Percentiles rank a stretch among this genome's conserved stretches.
phyloP scores from a whole-genome alignment of 2,797 vertebrate species.

The Acipenser ruthenus region DNA sequence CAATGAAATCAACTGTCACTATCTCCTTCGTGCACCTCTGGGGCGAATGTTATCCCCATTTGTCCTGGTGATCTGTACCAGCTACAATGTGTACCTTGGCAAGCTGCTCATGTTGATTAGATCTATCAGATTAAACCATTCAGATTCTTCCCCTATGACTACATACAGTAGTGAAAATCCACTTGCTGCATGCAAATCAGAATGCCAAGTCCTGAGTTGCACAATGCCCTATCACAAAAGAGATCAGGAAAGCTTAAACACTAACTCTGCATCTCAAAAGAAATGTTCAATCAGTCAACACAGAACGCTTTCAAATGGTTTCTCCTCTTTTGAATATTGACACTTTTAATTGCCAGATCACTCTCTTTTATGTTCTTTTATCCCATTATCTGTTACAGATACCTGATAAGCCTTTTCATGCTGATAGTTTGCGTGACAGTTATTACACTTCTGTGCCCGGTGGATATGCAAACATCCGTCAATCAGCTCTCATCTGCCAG shows the following conservation, averaged over 20 bases:
- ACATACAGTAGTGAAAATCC: conserved; percentile 9
- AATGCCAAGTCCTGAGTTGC: conserved; percentile 19
- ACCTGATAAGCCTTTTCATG: conserved; percentile 20
- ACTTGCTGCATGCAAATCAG: conserved; percentile 18
- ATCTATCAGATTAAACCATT: conserved; percentile 10
- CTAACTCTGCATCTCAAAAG: neutral
- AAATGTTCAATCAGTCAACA: conserved; percentile 9
- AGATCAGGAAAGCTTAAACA: conserved; percentile 14
- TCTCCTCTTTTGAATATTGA: conserved; percentile 10
- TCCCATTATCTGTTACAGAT: conserved; percentile 16
- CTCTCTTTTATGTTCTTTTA: conserved; percentile 4
- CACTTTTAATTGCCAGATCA: conserved; percentile 12
- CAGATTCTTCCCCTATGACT: conserved; percentile 4
- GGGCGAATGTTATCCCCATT: neutral
- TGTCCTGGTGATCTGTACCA: neutral
- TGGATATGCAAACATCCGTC: conserved; percentile 2
- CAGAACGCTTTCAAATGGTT: conserved; percentile 6
- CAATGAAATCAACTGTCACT: neutral
- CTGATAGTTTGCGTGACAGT: conserved; percentile 18
- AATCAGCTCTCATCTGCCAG: neutral
- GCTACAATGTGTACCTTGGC: conserved; percentile 2
- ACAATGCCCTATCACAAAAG: conserved; percentile 10
- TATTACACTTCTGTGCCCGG: conserved; percentile 13
- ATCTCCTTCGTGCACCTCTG: neutral
- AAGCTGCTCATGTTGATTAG: conserved; percentile 14